Percentiles rank a stretch among this genome's conserved stretches.
Evolutionary conservation across 2,797 vertebrate species (phyloP).

Genomic region (Lophius americanus): DNA sequence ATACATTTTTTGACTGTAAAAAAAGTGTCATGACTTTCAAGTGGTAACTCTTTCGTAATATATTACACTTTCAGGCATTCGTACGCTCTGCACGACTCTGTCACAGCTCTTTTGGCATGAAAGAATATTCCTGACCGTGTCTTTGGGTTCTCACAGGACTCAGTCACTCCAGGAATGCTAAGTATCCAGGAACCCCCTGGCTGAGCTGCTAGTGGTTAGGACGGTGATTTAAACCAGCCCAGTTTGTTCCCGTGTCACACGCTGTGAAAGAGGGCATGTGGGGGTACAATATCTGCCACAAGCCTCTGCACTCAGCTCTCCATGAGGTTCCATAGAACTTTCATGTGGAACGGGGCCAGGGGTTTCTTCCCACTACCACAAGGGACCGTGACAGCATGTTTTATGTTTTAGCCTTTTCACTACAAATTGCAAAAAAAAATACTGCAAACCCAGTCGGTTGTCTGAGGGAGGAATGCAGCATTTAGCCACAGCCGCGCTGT

Average conservation of each 20-base stretch:
- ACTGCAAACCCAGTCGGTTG: background rate
- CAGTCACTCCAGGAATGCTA: conserved; percentile 72
- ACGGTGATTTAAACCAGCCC: conserved; percentile 74
- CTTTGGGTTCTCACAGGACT: conserved; percentile 75
- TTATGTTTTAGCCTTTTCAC: conserved; percentile 28
- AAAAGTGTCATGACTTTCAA: too few species aligned
- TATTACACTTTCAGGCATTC: too few species aligned
- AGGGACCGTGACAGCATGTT: conserved; percentile 6
- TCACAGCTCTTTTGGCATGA: too few species aligned
- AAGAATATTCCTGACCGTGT: background rate
- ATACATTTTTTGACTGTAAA: too few species aligned
- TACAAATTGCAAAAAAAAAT: conserved; percentile 28
- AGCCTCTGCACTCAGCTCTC: conserved; percentile 33
- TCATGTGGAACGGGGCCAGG: conserved; percentile 12
- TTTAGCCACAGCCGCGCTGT: background rate
- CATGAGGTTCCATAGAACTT: conserved; percentile 26
- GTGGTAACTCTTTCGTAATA: too few species aligned
- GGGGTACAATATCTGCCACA: conserved; percentile 52
- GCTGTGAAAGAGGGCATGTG: conserved; percentile 66
- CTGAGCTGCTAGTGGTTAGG: conserved; percentile 64
- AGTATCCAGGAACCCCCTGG: conserved; percentile 70
- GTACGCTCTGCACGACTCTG: too few species aligned
- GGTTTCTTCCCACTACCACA: conserved; percentile 16
- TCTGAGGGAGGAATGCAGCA: background rate
- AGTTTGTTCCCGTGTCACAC: conserved; percentile 78